Percentiles rank a stretch among this genome's conserved stretches.
phyloP scores from a whole-genome alignment of 2,888 invertebrate species.

The Rhagonycha fulva region DNA sequence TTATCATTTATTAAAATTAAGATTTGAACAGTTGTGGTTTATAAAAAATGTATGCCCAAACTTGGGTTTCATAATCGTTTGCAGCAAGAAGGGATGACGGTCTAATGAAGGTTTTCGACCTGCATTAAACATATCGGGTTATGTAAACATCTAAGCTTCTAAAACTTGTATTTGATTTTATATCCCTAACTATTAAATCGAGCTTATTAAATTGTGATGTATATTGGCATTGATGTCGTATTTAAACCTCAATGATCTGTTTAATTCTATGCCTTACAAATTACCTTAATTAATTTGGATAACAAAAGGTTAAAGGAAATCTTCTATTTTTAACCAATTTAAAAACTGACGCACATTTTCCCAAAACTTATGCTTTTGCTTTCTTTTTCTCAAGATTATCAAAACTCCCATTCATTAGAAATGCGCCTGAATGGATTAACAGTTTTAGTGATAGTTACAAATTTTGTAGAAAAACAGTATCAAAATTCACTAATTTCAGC shows the following conservation, averaged over 20 bases:
- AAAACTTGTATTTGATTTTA: constrained; percentile 15
- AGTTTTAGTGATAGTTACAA: too few species aligned
- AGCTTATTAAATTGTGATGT: constrained; percentile 12
- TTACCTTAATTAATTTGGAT: neutral
- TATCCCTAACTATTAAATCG: constrained; percentile 11
- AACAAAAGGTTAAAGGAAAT: neutral
- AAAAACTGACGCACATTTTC: neutral
- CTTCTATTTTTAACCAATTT: neutral
- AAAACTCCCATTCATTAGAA: too few species aligned
- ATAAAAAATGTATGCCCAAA: neutral
- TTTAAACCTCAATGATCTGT: neutral
- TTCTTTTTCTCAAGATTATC: too few species aligned
- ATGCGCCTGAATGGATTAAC: too few species aligned
- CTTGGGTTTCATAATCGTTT: constrained; percentile 3
- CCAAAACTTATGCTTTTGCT: too few species aligned
- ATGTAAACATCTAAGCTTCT: constrained; percentile 15
- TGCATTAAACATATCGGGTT: constrained; percentile 20
- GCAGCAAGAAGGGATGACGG: constrained; percentile 14
- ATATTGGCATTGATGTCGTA: constrained; percentile 4
- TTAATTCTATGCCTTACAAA: neutral
- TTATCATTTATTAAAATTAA: neutral
- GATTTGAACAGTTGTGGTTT: neutral
- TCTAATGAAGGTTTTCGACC: constrained; percentile 17
- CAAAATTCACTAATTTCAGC: too few species aligned
- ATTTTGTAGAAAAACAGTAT: too few species aligned